A percentile compares a stretch with the other conserved stretches of the same genome.
These are phyloP conservation scores for Eurosta solidaginis DNA, from an alignment of 1,140 invertebrate species.

Conservation along the genomic window DNA sequence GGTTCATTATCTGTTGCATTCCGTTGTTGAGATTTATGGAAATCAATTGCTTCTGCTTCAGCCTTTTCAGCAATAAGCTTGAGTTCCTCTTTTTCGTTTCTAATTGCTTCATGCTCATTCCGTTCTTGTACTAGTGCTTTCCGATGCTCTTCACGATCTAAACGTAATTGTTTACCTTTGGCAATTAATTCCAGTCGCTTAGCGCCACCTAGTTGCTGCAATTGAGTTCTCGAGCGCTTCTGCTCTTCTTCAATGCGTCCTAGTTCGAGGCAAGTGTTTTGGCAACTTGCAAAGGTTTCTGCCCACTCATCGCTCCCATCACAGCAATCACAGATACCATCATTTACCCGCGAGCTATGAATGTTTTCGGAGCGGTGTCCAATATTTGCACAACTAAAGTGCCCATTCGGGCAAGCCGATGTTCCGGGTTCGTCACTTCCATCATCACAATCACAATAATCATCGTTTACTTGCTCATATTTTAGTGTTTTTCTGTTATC, in stretches of 20 bases:
- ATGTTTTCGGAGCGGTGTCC: conserved; percentile 81
- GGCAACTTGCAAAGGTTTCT: conserved; percentile 66
- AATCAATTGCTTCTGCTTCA: conserved; percentile 78
- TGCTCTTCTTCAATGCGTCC: conserved; percentile 79
- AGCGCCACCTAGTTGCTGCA: conserved; percentile 78
- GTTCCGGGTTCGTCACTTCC: conserved; percentile 98
- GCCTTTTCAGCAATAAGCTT: conserved; percentile 75
- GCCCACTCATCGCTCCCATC: conserved; percentile 88
- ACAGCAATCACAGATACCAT: conserved; percentile 98
- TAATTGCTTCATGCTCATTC: conserved; percentile 72
- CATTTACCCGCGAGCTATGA: conserved; percentile 90
- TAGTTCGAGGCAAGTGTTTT: conserved; percentile 81
- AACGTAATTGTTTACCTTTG: conserved; percentile 75
- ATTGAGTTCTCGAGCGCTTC: conserved; percentile 71
- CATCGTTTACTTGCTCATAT: conserved; percentile 75
- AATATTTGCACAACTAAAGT: conserved; percentile 91
- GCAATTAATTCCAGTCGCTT: conserved; percentile 76
- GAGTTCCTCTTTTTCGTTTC: conserved; percentile 72
- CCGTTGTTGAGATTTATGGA: conserved; percentile 73
- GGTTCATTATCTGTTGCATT: conserved; percentile 67
- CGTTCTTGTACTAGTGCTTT: conserved; percentile 73
- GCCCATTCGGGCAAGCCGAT: conserved; percentile 83
- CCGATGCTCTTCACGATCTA: conserved; percentile 72
- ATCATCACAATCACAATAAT: conserved; percentile 97
- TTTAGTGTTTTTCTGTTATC: conserved; percentile 85